Evolutionary conservation across 2,888 invertebrate genomes (phyloP), one percentile per base, ranked within the genome.

Genomic region (Ophion ellenae): DNA sequence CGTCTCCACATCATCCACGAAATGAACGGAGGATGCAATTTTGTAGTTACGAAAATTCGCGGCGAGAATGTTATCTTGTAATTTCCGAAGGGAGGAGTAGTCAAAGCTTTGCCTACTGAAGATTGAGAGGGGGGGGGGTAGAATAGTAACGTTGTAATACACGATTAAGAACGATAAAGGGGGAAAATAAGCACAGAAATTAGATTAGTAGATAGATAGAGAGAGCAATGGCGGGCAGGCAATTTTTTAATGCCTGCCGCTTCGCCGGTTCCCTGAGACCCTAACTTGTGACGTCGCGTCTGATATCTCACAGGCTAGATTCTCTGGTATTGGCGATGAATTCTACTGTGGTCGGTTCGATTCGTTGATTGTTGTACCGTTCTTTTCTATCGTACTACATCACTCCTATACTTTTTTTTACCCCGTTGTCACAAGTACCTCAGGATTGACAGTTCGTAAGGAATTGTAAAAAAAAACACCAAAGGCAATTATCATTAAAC

Each of bases 211-310:
- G 83, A 81, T 82, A 84, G 86, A 75, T 24, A 77, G 86, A 86
- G 88, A 89, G 89, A 89, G 90, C 89, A 90, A 91, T 91, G 92
- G 93, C 93, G 92, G 93, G 92, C 93, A 92, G 93, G 93, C 92
- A 91, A 91, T 90, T 91, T 89, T 66, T 32, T 7, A 91, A 93
- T 92, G 92, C 92, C 94, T 94, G 94, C 94, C 94, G 95, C 95
- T 94, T 95, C 95, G 95, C 96, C 96, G 95, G 95, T 96, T 96
- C 96, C 96, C 96, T 96, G 96, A 96, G 96, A 96, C 96, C 96
- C 96, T 96, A 96, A 96, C 96, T 96, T 96, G 96, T 96, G 96
- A 96, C 95, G 96, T 95, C 95, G 94, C 92, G 93, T 94, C 93
- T 94, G 94, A 94, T 95, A 94, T 95, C 95, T 96, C 96, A 96